phyloP scores from a whole-genome alignment of 2,888 invertebrate species.

The Drosophila melanocephala region DNA sequence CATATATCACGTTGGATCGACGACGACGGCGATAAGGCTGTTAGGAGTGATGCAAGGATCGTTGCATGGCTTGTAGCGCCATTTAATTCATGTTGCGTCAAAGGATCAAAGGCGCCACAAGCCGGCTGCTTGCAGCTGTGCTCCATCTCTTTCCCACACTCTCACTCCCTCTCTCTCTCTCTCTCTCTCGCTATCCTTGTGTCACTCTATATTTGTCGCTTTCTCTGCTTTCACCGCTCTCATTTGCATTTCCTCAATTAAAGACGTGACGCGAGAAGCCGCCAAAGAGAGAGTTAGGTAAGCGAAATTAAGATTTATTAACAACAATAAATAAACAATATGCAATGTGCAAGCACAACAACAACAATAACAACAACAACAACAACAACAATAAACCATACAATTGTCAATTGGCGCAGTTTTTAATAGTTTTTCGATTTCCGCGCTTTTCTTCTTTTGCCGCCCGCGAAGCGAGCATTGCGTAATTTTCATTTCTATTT shows the following conservation, averaged over 20 bases:
- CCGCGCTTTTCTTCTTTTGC: conserved; percentile 51
- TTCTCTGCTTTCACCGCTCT: conserved; percentile 63
- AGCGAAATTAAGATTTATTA: conserved; percentile 81
- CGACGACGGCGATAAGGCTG: conserved; percentile 59
- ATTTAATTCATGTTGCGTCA: conserved; percentile 78
- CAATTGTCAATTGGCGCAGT: conserved; percentile 42
- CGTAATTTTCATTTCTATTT: conserved; percentile 36
- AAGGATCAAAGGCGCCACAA: conserved; percentile 82
- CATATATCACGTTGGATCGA: conserved; percentile 67
- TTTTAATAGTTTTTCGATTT: conserved; percentile 33
- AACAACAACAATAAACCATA: conserved; percentile 23
- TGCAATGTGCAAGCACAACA: conserved; percentile 4
- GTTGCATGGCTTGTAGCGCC: conserved; percentile 58
- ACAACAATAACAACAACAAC: conserved; percentile 18
- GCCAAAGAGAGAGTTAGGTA: conserved; percentile 70
- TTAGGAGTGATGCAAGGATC: conserved; percentile 42
- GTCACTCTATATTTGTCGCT: conserved; percentile 14
- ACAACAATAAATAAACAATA: conserved; percentile 73
- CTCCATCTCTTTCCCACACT: conserved; percentile 9
- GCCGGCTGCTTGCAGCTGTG: conserved; percentile 58
- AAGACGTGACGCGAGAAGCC: conserved; percentile 49
- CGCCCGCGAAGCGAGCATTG: conserved; percentile 36
- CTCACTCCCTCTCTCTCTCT: conserved; percentile 3
- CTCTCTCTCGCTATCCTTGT: conserved; percentile 20
- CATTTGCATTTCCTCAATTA: conserved; percentile 75